Evolutionary conservation across 2,888 invertebrate genomes (phyloP), one percentile per base, ranked within the genome.

Genomic region (Scotopteryx bipunctaria): DNA sequence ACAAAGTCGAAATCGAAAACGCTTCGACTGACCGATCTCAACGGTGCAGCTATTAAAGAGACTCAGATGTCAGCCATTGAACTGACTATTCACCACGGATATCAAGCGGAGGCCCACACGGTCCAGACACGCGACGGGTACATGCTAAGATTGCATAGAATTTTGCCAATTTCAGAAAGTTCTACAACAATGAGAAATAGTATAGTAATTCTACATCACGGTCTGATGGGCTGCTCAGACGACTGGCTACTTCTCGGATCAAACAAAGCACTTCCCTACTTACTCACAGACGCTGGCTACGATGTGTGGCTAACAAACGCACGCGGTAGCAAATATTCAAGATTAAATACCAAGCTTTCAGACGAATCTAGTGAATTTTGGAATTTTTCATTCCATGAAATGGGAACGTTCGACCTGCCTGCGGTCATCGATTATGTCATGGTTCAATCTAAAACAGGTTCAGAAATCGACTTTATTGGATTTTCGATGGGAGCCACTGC

Each of bases 251-350:
- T 78, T 6, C 65, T 77, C 15, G 77, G 77, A 1, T 57, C 68
- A 11, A 60, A 67, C n/a, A 62, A 56, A 45, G 61, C 74, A 5
- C 51, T 82, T 3, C 74, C 80, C 0, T 80, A 74, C 55, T 49
- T 76, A 21, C 40, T 94, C 82, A 76, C 87, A 79, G 78, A 93
- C 42, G 74, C 76, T 3, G 87, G 89, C 5, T 91, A 83, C 56
- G 91, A 91, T 55, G 90, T 91, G 0, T 95, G 84, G 94, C 88
- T 80, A 81, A 75, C 86, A 5, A 92, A 91, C 47, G 73, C 73
- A 3, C 70, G 79, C 53, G 78, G 81, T 11, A 83, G 76, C 42
- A 70, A 63, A 58, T 82, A 79, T 52, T 77, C 78, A 11, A 75
- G 47, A 48, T 45, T 45, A 2, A 73, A 76, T 48, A 32, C 53